Percentiles rank a stretch among this genome's conserved stretches.
phyloP scores from a whole-genome alignment of 37 sponge, comb jelly and placozoan genomes.

The Halichondria panicea region DNA sequence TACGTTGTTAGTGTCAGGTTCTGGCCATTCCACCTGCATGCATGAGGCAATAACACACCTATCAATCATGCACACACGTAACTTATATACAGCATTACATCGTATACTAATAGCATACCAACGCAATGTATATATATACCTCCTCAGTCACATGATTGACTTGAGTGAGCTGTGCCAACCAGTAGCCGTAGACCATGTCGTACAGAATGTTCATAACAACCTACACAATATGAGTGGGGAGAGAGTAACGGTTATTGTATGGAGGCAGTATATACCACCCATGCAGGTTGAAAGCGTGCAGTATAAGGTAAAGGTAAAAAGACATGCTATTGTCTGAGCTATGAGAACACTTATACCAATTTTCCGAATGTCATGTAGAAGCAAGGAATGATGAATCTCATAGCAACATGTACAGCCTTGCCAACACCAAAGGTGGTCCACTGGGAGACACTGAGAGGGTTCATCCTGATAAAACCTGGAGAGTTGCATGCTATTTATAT shows the following conservation, averaged over 20 bases:
- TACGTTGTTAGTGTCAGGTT: slow-evolving; percentile 53
- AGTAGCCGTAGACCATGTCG: slow-evolving; percentile 63
- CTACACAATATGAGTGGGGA: slow-evolving; percentile 15
- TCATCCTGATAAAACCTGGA: not conserved
- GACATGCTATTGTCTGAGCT: not conserved
- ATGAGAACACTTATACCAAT: not conserved
- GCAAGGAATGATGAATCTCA: not conserved
- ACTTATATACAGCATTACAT: not conserved
- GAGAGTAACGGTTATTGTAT: too few relatives aligned
- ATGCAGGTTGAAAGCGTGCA: too few relatives aligned
- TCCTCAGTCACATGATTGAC: slow-evolving; percentile 69
- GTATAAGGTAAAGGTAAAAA: too few relatives aligned
- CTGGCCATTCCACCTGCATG: slow-evolving; percentile 67
- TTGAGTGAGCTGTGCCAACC: slow-evolving; percentile 73
- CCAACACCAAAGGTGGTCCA: not conserved
- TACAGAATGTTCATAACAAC: slow-evolving; percentile 37
- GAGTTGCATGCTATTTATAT: too few relatives aligned
- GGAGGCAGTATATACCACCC: not conserved
- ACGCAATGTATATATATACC: not conserved
- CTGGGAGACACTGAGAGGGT: not conserved
- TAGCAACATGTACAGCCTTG: not conserved
- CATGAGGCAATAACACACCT: not conserved
- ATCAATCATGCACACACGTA: not conserved
- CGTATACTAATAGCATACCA: not conserved
- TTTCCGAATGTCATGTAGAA: not conserved